A percentile compares a stretch with the other conserved stretches of the same genome.
phyloP scores from a whole-genome alignment of 2,797 vertebrate genomes.

The Columba guinea region DNA sequence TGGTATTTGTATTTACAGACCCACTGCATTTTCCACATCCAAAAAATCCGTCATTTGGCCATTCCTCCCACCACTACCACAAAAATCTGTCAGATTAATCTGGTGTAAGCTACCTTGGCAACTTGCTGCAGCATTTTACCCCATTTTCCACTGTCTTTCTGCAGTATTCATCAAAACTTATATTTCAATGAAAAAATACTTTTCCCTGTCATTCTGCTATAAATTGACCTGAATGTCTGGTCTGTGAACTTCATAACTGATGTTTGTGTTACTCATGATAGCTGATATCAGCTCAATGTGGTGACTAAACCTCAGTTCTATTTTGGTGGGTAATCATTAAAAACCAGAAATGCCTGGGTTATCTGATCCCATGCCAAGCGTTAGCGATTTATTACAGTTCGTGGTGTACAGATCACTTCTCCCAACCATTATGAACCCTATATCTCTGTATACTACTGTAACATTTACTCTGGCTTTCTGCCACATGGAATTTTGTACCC shows the following conservation, averaged over 20 bases:
- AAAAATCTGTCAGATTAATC: not conserved
- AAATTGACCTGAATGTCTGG: not conserved
- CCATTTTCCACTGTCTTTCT: not conserved
- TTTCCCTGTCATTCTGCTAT: not conserved
- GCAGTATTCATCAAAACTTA: not conserved
- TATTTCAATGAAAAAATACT: not conserved
- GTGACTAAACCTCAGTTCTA: not conserved
- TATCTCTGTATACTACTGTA: not conserved
- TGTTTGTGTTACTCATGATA: not conserved
- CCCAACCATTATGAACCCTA: not conserved
- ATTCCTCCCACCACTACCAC: not conserved
- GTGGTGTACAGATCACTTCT: not conserved
- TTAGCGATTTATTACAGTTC: not conserved
- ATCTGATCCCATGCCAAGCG: not conserved
- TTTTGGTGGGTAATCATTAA: not conserved
- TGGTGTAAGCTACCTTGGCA: not conserved
- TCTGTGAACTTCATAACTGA: not conserved
- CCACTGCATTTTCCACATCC: not conserved
- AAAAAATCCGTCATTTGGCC: not conserved
- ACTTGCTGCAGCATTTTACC: not conserved
- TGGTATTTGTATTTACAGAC: not conserved
- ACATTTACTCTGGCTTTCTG: constrained; percentile 56
- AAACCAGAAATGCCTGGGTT: not conserved
- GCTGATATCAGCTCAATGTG: not conserved
- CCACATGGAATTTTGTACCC: constrained; percentile 39